Evolutionary conservation across 2,113 vertebrate species (phyloP).

Genomic region (Rhabdornis inornatus): DNA sequence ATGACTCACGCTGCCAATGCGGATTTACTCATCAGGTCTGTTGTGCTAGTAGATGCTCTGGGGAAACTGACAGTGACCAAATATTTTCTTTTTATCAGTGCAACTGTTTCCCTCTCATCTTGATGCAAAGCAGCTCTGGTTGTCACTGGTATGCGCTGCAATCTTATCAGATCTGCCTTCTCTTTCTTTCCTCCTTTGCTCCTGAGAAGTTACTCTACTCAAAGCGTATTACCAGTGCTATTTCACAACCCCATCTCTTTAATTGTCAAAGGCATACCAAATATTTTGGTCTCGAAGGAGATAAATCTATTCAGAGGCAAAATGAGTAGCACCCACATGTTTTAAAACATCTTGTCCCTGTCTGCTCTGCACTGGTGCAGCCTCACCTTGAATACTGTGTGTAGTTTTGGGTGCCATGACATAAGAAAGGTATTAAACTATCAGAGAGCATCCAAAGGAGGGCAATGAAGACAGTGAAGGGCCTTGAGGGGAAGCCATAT

Average conservation of each 20-base stretch:
- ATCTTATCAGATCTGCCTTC: slow-evolving; percentile 58
- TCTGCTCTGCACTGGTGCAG: neutral
- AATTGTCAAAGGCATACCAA: slow-evolving; percentile 29
- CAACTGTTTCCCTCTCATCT: slow-evolving; percentile 49
- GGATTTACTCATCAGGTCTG: slow-evolving; percentile 69
- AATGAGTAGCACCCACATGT: neutral
- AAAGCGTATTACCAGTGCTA: neutral
- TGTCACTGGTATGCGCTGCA: slow-evolving; percentile 11
- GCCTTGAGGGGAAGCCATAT: neutral
- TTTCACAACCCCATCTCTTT: slow-evolving; percentile 57
- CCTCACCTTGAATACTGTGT: neutral
- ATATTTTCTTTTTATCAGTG: slow-evolving; percentile 69
- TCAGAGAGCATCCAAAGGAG: neutral
- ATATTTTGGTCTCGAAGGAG: neutral
- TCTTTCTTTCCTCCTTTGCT: slow-evolving; percentile 49
- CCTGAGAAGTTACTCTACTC: slow-evolving; percentile 9
- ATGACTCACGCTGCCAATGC: slow-evolving; percentile 51
- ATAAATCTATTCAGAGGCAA: neutral
- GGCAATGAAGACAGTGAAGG: neutral
- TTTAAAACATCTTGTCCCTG: neutral
- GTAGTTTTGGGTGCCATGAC: neutral
- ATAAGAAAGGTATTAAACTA: neutral
- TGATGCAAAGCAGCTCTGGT: slow-evolving; percentile 40
- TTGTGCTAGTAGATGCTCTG: slow-evolving; percentile 39
- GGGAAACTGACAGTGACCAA: slow-evolving; percentile 64